Evolutionary conservation across 2,888 invertebrate species (phyloP), one percentile per base, ranked within the genome.

Genomic region (Euplagia quadripunctaria): DNA sequence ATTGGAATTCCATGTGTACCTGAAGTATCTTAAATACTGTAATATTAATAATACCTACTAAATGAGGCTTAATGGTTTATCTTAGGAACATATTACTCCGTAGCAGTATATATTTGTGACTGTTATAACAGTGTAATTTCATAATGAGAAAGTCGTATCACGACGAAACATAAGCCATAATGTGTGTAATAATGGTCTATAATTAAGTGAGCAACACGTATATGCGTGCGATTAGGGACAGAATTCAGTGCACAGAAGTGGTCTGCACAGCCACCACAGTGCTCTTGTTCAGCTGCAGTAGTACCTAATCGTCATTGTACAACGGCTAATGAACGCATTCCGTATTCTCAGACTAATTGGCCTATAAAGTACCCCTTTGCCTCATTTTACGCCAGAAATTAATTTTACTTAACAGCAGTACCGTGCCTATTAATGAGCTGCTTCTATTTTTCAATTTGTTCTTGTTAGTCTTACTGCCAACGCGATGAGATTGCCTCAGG

Each of bases 341-440:
- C 85, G 86, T 90, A 89, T 89, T 88, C 89, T 88, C 87, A 86
- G 86, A 85, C 91, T 93, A 93, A 93, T 93, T 93, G 89, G 88
- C 84, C 84, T 85, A 91, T 92, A 91, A 91, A 92, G 88, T 87
- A 90, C 79, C 85, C 85, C 86, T 86, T 88, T 82, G 79, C 85
- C 81, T 82, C 83, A 86, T 81, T 86, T 85, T 81, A 77, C 79
- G 75, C 74, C 80, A 80, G 82, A 87, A 90, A 89, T 91, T 90
- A 83, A 88, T 91, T 91, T 88, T 79, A 83, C 81, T 84, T 75
- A 85, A 84, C 80, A 82, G 80, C 75, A 84, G 71, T 68, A 75
- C 76, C 66, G 74, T 69, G 70, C 73, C 65, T 76, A 76, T 81
- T 82, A 80, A 80, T 75, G 71, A 78, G 73, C 74, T 70, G 68